Evolutionary conservation across 2,797 vertebrate species (phyloP).

Genomic region (Sandelia bainsii): DNA sequence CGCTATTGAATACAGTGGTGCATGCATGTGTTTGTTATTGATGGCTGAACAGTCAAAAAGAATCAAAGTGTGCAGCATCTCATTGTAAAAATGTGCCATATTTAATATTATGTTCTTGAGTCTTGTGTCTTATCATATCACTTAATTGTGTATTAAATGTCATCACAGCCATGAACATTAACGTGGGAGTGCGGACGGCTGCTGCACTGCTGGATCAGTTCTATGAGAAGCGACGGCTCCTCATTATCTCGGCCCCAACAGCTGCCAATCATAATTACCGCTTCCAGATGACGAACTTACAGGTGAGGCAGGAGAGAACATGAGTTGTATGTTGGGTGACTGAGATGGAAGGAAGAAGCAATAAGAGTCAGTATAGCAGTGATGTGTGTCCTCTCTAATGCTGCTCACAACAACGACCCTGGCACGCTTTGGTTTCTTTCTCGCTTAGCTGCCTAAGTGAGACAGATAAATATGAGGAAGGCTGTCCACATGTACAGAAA

Average conservation of each 20-base stretch:
- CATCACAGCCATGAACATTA: slow-evolving; percentile 93
- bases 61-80: slow-evolving; percentile 2
- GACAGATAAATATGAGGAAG: slow-evolving; percentile 28
- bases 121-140: slow-evolving; percentile 2
- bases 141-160: slow-evolving; percentile 48
- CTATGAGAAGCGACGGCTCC: slow-evolving; percentile 95
- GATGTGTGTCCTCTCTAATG: slow-evolving; percentile 16
- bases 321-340: not conserved
- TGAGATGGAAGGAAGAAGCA: not conserved
- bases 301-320: slow-evolving; percentile 84
- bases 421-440: not conserved
- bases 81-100: not conserved
- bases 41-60: not conserved
- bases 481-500: slow-evolving; percentile 41
- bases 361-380: not conserved
- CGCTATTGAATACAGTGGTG: not conserved
- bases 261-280: slow-evolving; percentile 96
- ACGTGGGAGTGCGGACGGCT: slow-evolving; percentile 92
- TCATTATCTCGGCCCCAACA: slow-evolving; percentile 95
- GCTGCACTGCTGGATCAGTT: slow-evolving; percentile 96
- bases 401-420: not conserved
- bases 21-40: not conserved
- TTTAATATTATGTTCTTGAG: slow-evolving; percentile 10
- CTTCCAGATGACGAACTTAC: slow-evolving; percentile 94
- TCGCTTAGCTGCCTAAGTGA: slow-evolving; percentile 26